Conservation (phyloP, 2,797 vertebrate genomes). For the Enteromius afrohamiltoni region DNA sequence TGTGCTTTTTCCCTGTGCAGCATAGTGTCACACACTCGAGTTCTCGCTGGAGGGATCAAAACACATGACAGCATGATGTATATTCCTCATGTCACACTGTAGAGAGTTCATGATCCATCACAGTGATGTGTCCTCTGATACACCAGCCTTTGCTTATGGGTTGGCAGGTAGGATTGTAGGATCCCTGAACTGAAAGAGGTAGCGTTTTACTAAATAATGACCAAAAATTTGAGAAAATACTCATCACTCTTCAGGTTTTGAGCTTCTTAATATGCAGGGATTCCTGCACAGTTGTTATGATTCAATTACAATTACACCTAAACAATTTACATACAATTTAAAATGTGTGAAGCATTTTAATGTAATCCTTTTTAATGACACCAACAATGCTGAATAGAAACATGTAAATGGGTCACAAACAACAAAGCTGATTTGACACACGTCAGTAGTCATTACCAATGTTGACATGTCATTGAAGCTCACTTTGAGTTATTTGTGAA, state of each 20-base stretch:
- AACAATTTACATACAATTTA: not conserved
- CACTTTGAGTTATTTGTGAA: conserved; percentile 12
- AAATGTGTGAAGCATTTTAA: not conserved
- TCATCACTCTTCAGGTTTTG: not conserved
- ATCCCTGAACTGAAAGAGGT: not conserved
- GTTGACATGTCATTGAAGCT: conserved; percentile 30
- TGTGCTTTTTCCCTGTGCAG: conserved; percentile 47
- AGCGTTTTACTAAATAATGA: not conserved
- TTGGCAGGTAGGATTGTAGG: conserved; percentile 9
- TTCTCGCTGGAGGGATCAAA: conserved; percentile 41
- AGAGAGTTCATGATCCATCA: conserved; percentile 54
- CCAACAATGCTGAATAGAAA: not conserved
- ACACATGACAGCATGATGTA: conserved; percentile 43
- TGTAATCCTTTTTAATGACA: conserved; percentile 18
- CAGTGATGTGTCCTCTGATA: conserved; percentile 38
- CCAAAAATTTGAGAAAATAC: not conserved
- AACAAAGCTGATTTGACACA: conserved; percentile 40
- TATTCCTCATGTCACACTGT: conserved; percentile 35
- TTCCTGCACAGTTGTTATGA: not conserved
- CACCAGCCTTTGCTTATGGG: conserved; percentile 37
- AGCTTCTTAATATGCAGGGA: not conserved
- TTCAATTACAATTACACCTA: not conserved
- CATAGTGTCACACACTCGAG: conserved; percentile 29
- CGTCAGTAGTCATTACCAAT: conserved; percentile 1
- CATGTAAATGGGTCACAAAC: not conserved